Conservation (phyloP, 1,140 invertebrate genomes). For the Bombus waltoni region DNA sequence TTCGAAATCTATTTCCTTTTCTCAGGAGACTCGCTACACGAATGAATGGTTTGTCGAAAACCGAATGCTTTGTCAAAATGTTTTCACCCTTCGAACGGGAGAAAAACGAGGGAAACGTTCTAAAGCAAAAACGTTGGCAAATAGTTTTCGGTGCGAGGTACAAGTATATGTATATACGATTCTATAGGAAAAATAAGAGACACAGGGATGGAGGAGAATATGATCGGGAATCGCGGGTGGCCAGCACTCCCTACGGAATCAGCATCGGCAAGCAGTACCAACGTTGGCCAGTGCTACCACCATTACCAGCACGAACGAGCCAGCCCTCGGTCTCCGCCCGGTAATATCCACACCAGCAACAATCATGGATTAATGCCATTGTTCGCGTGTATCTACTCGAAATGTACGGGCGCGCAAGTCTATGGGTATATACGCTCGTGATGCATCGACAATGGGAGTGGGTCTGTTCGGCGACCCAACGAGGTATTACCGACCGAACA, state of each 20-base stretch:
- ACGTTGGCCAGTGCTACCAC: constrained; percentile 1
- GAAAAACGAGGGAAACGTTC: background rate
- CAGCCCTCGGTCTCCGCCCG: constrained; percentile 48
- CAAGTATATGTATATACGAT: background rate
- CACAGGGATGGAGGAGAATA: too few relatives aligned
- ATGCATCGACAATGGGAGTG: constrained; percentile 79
- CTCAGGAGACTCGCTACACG: background rate
- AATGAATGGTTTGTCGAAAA: background rate
- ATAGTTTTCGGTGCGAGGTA: background rate
- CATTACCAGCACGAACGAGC: constrained; percentile 35
- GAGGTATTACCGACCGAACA: constrained; percentile 80
- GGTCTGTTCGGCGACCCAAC: constrained; percentile 79
- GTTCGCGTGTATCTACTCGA: constrained; percentile 76
- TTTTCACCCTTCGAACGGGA: background rate
- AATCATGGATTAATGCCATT: constrained; percentile 80
- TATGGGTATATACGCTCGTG: constrained; percentile 69
- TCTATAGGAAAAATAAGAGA: background rate
- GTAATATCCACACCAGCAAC: constrained; percentile 73
- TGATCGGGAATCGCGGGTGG: constrained; percentile 7
- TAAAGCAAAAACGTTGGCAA: background rate
- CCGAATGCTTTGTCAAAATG: background rate
- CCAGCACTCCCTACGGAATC: constrained; percentile 4
- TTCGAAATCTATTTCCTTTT: background rate
- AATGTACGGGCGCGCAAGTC: constrained; percentile 75
- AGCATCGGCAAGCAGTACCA: background rate